Percentiles rank a stretch among this genome's conserved stretches.
These are phyloP conservation scores for Excalfactoria chinensis DNA, from an alignment of 2,113 vertebrate genomes.

Conservation along the genomic window DNA sequence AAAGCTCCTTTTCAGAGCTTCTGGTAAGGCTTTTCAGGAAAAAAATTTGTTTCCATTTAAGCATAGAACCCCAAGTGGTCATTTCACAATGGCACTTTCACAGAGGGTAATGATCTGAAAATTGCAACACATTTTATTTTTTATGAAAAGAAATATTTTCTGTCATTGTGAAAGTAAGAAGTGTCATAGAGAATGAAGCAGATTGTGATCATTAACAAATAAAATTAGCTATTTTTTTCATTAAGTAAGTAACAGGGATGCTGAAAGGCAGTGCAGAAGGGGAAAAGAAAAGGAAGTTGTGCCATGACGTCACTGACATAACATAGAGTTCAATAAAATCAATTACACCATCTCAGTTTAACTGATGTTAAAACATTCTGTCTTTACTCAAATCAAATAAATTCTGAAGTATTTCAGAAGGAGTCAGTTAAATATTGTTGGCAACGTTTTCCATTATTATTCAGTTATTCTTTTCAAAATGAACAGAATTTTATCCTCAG, in stretches of 20 bases:
- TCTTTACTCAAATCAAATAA: neutral
- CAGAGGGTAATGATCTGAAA: neutral
- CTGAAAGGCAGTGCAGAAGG: neutral
- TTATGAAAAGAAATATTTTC: neutral
- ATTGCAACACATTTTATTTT: neutral
- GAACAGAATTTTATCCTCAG: neutral
- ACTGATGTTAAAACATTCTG: neutral
- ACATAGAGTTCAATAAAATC: neutral
- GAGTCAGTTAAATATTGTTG: neutral
- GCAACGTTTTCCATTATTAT: neutral
- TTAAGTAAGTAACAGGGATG: neutral
- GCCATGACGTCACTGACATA: neutral
- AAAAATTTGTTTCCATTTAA: neutral
- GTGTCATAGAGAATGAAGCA: neutral
- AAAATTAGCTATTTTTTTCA: neutral
- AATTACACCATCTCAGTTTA: neutral
- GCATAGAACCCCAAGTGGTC: neutral
- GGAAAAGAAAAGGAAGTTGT: neutral
- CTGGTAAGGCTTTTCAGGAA: neutral
- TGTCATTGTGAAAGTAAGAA: neutral
- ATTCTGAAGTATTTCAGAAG: conserved; percentile 2
- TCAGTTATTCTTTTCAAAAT: neutral
- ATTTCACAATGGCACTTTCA: neutral
- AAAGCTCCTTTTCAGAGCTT: neutral
- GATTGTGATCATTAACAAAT: neutral